These are phyloP conservation scores for Micrasema minimum DNA, from an alignment of 1,140 invertebrate genomes.

Conservation along the genomic window DNA sequence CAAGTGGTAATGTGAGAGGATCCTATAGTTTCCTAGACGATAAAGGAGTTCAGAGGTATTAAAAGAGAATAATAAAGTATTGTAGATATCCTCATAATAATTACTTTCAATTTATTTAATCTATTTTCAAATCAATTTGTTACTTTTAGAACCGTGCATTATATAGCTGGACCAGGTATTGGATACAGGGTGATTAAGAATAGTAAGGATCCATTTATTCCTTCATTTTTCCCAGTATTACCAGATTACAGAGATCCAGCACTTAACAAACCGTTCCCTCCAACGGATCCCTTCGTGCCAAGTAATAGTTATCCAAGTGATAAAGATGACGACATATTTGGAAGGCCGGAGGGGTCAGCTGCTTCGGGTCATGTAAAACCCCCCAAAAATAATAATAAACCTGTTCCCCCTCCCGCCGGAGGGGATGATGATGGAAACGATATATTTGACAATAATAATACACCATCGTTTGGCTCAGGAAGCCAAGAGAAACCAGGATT, in stretches of 20 bases:
- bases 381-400: slow-evolving; percentile 50
- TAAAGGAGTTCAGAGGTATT: slow-evolving; percentile 73
- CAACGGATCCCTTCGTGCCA: slow-evolving; percentile 48
- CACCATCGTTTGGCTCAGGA: slow-evolving; percentile 36
- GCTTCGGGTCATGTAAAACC: slow-evolving; percentile 67
- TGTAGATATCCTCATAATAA: no score
- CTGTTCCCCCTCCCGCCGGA: slow-evolving; percentile 56
- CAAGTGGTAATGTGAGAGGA: slow-evolving; percentile 74
- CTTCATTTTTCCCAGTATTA: slow-evolving; percentile 62
- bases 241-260: slow-evolving; percentile 63
- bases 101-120: no score
- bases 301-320: slow-evolving; percentile 20
- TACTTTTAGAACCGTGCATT: slow-evolving; percentile 70
- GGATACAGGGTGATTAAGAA: slow-evolving; percentile 78
- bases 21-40: slow-evolving; percentile 81
- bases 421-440: slow-evolving; percentile 53
- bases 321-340: slow-evolving; percentile 56
- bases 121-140: no score
- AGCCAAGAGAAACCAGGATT: slow-evolving; percentile 51
- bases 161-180: slow-evolving; percentile 79
- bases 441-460: slow-evolving; percentile 50
- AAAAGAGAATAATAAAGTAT: not conserved
- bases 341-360: slow-evolving; percentile 64
- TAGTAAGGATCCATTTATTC: slow-evolving; percentile 68
- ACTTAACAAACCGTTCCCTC: slow-evolving; percentile 61